Evolutionary conservation across 1,140 invertebrate species (phyloP), one percentile per base, ranked within the genome.

Genomic region (Achroia grisella): DNA sequence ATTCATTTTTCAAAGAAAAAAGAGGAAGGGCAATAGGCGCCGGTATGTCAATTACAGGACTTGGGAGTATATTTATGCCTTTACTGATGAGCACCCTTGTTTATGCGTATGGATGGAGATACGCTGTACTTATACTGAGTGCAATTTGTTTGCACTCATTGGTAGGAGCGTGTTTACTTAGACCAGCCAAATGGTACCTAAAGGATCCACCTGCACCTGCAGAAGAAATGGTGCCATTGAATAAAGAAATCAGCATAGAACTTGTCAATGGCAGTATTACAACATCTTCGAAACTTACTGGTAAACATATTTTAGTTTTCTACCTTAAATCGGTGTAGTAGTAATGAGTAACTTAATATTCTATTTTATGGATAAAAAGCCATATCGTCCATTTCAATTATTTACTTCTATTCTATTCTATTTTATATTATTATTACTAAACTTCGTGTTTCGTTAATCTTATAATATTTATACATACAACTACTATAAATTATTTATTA

Each of bases 161-260:
- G 4, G 65, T 85, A 42, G 88, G 81, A 10, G 83, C 88, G 8
- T 74, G 87, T 41, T 67, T 90, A 37, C 66, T 90, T 6, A 88
- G 89, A 62, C 89, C 89, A 14, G 85, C 88, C 8, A 87, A 87
- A 57, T 88, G 84, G 87, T 90, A 92, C 63, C 71, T 87, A 60
- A 88, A 81, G 68, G 55, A 70, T 46, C 56, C 73, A 29, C 58
- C 68, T 40, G 13, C 45, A 34, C 27, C 52, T 29, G 74, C 81
- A 62, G 81, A 82, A 62, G 80, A 80, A 64, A 52, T 57, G 45
- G 47, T 53, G 14, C 77, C 77, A 9, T 50, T 83, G 37, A 80
- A 79, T 36, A 66, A 62, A 12, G 61, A 70, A 23, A 40, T 48
- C 32, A 52, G 47, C 27, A 43, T 62, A 12, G 66, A 71, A 56